Evolutionary conservation across 2,797 vertebrate species (phyloP).

Genomic region (Erpetoichthys calabaricus): DNA sequence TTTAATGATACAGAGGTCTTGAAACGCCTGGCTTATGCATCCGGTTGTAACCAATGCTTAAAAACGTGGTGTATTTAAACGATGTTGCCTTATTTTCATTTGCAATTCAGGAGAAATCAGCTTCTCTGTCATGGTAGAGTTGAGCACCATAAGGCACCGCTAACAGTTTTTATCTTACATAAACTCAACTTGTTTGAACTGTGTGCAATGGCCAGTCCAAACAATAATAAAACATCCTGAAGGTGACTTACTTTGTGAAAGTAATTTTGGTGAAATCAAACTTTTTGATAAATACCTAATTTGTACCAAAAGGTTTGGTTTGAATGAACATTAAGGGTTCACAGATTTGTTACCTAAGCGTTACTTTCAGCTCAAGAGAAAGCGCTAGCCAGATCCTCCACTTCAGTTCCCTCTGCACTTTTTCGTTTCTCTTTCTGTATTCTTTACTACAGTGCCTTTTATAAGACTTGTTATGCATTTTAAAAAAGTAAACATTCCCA

Average conservation of each 20-base stretch:
- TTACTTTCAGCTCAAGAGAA: neutral
- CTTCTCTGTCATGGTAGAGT: slow-evolving; percentile 10
- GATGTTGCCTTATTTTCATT: slow-evolving; percentile 5
- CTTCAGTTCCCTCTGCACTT: slow-evolving; percentile 30
- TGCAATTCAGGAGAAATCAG: slow-evolving; percentile 17
- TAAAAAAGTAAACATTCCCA: slow-evolving; percentile 27
- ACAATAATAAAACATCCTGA: too few relatives aligned
- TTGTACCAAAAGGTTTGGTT: too few relatives aligned
- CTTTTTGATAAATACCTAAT: too few relatives aligned
- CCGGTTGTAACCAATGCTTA: slow-evolving; percentile 16
- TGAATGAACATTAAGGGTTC: too few relatives aligned
- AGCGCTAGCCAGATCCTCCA: slow-evolving; percentile 37
- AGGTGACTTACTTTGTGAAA: too few relatives aligned
- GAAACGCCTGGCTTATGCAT: too few relatives aligned
- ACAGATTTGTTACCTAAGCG: too few relatives aligned
- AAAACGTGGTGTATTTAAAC: slow-evolving; percentile 22
- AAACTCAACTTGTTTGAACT: slow-evolving; percentile 11
- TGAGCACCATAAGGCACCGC: neutral
- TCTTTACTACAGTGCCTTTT: slow-evolving; percentile 27
- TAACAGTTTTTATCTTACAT: slow-evolving; percentile 12
- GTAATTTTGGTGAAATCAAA: too few relatives aligned
- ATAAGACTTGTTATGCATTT: slow-evolving; percentile 36
- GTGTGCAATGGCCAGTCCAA: slow-evolving; percentile 5
- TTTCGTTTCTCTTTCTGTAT: slow-evolving; percentile 27
- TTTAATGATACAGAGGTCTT: too few relatives aligned